Base-by-base conservation (phyloP, 2,888 invertebrate genomes). In the Diaphora mendica region DNA sequence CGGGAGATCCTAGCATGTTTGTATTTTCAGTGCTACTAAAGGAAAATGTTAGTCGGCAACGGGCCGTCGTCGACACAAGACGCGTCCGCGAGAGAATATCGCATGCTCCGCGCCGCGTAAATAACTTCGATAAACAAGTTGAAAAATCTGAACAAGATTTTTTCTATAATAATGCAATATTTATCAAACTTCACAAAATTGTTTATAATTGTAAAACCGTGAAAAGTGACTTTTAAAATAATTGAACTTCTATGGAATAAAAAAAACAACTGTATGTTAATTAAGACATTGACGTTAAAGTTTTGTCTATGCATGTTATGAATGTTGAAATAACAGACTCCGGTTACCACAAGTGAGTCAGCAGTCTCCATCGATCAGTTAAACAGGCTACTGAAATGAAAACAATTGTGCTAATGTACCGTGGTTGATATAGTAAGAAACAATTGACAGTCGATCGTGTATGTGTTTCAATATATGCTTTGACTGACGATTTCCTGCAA, bases 401-500 rank as follows among this genome's bases (percentile, higher is more conserved):
- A 81, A 82, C 76, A 65, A 74, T 80, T 67, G 75, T 78, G 83
- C 82, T 84, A 84, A 85, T 84, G 77, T 82, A 84, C 83, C 84
- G 83, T 80, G 75, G 82, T 79, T 86, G 76, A 76, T 79, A 79
- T 74, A 88, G 86, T 89, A 89, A 80, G 80, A 87, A 90, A 91
- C 90, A 91, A 87, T 89, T 81, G 84, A 78, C 82, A 81, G 74
- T 81, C 78, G 78, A 74, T 74, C 71, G 77, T 77, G 81, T 82
- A 83, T 86, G 86, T 89, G 85, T 85, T 85, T 85, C 81, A 87
- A 86, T 88, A 85, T 79, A 87, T 88, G 88, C 90, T 91, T 90
- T 91, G 93, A 92, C 88, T 89, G 89, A 84, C 89, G 79, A 88
- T 83, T 93, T 94, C 93, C 93, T 90, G 91, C 87, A 85, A 80